These are phyloP conservation scores for Peromyscus melanophrys DNA, from an alignment of 2,797 vertebrate genomes.

Conservation along the genomic window DNA sequence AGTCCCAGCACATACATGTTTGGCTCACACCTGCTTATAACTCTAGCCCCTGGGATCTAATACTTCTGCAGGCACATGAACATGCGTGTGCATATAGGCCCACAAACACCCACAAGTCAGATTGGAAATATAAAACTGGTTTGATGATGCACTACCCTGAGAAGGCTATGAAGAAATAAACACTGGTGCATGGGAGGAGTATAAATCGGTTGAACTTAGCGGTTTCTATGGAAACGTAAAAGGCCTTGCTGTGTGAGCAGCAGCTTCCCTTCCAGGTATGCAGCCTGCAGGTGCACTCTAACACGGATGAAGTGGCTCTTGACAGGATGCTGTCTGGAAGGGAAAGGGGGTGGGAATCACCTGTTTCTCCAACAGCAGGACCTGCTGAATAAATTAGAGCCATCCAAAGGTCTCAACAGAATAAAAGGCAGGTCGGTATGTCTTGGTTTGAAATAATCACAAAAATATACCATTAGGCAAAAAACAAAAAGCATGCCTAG, in stretches of 20 bases:
- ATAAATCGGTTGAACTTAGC: not conserved
- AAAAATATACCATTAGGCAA: constrained; percentile 36
- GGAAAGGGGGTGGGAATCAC: not conserved
- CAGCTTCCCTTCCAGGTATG: not conserved
- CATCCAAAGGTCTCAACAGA: not conserved
- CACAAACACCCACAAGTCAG: not conserved
- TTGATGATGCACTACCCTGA: not conserved
- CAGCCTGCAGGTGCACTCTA: not conserved
- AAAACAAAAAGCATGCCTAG: not conserved
- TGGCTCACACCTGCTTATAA: not conserved
- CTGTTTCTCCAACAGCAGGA: not conserved
- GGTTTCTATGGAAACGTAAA: constrained; percentile 34
- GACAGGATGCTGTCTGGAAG: not conserved
- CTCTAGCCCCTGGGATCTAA: too few species aligned
- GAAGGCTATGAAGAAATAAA: not conserved
- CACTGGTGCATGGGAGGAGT: not conserved
- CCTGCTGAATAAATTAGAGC: not conserved
- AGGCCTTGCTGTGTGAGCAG: not conserved
- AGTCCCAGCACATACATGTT: not conserved
- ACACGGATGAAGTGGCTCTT: not conserved
- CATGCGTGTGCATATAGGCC: not conserved
- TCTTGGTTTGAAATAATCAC: constrained; percentile 10
- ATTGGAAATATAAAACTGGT: constrained; percentile 26
- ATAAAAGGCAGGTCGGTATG: not conserved
- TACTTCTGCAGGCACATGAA: not conserved